Base-by-base conservation (phyloP, 1,140 invertebrate genomes). In the Drosophila rufa region DNA sequence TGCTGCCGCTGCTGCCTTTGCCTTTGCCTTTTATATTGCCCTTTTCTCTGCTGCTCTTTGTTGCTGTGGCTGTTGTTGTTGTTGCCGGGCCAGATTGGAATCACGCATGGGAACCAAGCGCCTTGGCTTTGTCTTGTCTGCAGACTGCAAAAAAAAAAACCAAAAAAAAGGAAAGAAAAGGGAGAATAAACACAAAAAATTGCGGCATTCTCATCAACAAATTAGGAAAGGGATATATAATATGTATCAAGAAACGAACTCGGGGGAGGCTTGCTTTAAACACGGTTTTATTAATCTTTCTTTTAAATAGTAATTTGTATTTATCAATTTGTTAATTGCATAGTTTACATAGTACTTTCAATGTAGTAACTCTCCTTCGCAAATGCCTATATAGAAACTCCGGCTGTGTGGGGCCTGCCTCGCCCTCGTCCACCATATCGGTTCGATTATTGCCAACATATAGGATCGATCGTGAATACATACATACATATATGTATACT, bases 101-200 rank as follows among this genome's bases (percentile, higher is more conserved):
- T 90, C 85, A 90, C 79, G 85, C 85, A 90, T 85, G 85, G 85
- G 86, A 90, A 90, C 84, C 77, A 87, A 87, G 84, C 81, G 84
- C 85, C 81, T 66, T 83, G 73, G 80, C 83, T 83, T 89, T 89
- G 80, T 89, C 77, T 89, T 82, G 80, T 89, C 80, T 87, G 82
- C 68, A 56, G 59, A 65, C 65, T 68, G 82, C 82, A 66, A 73
- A 75, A 66, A 62, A 55, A 57, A 57, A 48, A 42, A 19, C 4
- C 1, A 46, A 30, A 56, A 27, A 43, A 17, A 48, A 30, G 17
- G 14, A 43, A 30, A 22, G 15, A 51, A 8, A 42, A 55, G 48
- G 4, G n/a, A 14, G n/a, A 57, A 79, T 43, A 58, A 50, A 56
- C 22, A 30, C 40, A 53, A 55, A 77, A 78, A 78, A 56, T 55